Percentiles rank a stretch among this genome's conserved stretches.
Evolutionary conservation across 2,888 invertebrate genomes (phyloP).

Genomic region (Tetragnatha montana): DNA sequence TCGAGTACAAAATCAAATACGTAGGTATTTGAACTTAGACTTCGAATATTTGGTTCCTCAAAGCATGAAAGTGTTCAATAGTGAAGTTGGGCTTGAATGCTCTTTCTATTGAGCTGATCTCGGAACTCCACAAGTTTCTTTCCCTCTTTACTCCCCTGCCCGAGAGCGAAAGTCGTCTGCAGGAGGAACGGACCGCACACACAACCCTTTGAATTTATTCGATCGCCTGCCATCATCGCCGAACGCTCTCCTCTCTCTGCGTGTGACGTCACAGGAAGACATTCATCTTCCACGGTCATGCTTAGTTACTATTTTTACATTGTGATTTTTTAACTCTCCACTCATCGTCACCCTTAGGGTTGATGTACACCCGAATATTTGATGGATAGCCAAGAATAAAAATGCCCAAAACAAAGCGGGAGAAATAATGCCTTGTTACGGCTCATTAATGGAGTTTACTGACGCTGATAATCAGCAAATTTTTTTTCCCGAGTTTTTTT

Average conservation of each 20-base stretch:
- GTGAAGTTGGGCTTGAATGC: too few species aligned
- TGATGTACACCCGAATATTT: slow-evolving; percentile 70
- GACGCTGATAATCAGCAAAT: slow-evolving; percentile 60
- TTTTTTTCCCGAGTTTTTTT: slow-evolving; percentile 50
- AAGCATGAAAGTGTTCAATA: too few species aligned
- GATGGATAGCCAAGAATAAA: slow-evolving; percentile 71
- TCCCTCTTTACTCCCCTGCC: too few species aligned
- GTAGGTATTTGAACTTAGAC: too few species aligned
- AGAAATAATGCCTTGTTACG: slow-evolving; percentile 67
- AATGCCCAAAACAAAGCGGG: slow-evolving; percentile 47
- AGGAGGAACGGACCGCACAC: too few species aligned
- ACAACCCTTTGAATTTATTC: slow-evolving; percentile 15
- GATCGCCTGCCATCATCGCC: slow-evolving; percentile 41
- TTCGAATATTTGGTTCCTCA: too few species aligned
- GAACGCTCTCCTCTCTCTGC: slow-evolving; percentile 7
- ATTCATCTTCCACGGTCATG: slow-evolving; percentile 71
- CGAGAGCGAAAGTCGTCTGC: too few species aligned
- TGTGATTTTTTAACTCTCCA: slow-evolving; percentile 64
- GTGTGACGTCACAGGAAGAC: slow-evolving; percentile 69
- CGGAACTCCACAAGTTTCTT: too few species aligned
- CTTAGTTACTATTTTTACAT: slow-evolving; percentile 69
- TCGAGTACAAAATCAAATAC: too few species aligned
- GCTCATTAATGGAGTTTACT: slow-evolving; percentile 70
- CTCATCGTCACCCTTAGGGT: slow-evolving; percentile 69
- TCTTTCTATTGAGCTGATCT: too few species aligned